These are phyloP conservation scores for Ips typographus DNA, from an alignment of 1,140 invertebrate genomes.

Conservation along the genomic window DNA sequence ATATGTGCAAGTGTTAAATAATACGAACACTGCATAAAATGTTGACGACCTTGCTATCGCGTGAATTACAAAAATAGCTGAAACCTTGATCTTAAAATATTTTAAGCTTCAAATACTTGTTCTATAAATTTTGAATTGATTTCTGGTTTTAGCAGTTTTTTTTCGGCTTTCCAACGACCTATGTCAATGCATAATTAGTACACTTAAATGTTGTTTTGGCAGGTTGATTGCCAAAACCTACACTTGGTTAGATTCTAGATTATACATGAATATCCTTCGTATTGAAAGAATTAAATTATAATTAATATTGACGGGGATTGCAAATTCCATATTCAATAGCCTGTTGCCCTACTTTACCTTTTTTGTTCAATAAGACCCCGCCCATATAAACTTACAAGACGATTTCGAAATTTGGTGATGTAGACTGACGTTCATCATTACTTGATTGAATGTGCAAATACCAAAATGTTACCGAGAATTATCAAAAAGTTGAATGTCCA, in stretches of 20 bases:
- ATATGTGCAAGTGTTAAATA: constrained; percentile 30
- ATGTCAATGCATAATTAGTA: not conserved
- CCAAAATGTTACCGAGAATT: too few relatives aligned
- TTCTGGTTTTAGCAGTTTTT: constrained; percentile 13
- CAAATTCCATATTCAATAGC: constrained; percentile 30
- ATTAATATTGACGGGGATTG: constrained; percentile 26
- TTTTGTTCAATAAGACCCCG: constrained; percentile 18
- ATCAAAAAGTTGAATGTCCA: too few relatives aligned
- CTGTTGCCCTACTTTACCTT: constrained; percentile 25
- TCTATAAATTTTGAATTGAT: constrained; percentile 8
- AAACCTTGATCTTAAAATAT: constrained; percentile 35
- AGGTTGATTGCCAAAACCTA: not conserved
- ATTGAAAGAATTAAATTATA: constrained; percentile 16
- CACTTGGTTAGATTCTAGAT: constrained; percentile 1
- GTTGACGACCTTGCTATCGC: constrained; percentile 32
- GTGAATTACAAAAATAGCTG: constrained; percentile 24
- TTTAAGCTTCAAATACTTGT: constrained; percentile 21
- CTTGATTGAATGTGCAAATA: too few relatives aligned
- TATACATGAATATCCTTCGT: constrained; percentile 22
- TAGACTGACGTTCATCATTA: too few relatives aligned
- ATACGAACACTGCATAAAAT: constrained; percentile 29
- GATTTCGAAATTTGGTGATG: not conserved
- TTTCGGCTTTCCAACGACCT: not conserved
- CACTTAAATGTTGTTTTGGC: too few relatives aligned
- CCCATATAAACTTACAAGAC: constrained; percentile 5